A percentile compares a stretch with the other conserved stretches of the same genome.
Conservation (phyloP, 2,888 invertebrate species). For the Carabus problematicus region DNA sequence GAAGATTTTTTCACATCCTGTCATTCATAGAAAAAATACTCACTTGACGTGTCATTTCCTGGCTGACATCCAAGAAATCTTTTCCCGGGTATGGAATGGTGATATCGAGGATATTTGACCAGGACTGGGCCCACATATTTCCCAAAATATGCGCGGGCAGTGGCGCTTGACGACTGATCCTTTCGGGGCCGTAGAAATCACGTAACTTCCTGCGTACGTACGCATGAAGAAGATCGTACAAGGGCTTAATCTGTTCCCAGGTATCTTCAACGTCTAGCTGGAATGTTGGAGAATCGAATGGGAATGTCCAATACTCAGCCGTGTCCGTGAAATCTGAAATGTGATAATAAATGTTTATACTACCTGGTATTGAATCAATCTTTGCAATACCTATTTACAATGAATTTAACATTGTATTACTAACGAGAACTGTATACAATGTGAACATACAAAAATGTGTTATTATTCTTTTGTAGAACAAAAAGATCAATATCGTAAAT, state of each 20-base stretch:
- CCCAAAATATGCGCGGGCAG: conserved; percentile 86
- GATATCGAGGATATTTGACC: conserved; percentile 81
- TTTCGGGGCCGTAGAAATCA: conserved; percentile 83
- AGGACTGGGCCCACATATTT: conserved; percentile 90
- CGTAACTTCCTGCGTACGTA: conserved; percentile 86
- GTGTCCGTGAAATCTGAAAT: conserved; percentile 83
- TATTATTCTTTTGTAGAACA: too few species aligned
- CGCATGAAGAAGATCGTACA: conserved; percentile 88
- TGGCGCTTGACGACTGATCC: conserved; percentile 80
- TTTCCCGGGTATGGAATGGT: conserved; percentile 88
- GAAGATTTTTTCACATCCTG: too few species aligned
- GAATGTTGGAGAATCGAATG: conserved; percentile 81
- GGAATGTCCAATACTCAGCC: conserved; percentile 88
- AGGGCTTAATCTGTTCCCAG: conserved; percentile 84
- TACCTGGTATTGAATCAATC: conserved; percentile 31
- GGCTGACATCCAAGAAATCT: conserved; percentile 81
- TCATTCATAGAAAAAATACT: conserved; percentile 12
- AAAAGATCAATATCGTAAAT: too few species aligned
- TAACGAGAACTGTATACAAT: too few species aligned
- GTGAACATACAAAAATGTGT: too few species aligned
- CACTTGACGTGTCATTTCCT: conserved; percentile 81
- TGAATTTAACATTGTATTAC: too few species aligned
- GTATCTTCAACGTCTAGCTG: conserved; percentile 80
- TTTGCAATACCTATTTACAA: neutral
- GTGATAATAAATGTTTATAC: too few species aligned